Evolutionary conservation across 2,113 vertebrate genomes (phyloP), one percentile per base, ranked within the genome.

Genomic region (Cariama cristata): DNA sequence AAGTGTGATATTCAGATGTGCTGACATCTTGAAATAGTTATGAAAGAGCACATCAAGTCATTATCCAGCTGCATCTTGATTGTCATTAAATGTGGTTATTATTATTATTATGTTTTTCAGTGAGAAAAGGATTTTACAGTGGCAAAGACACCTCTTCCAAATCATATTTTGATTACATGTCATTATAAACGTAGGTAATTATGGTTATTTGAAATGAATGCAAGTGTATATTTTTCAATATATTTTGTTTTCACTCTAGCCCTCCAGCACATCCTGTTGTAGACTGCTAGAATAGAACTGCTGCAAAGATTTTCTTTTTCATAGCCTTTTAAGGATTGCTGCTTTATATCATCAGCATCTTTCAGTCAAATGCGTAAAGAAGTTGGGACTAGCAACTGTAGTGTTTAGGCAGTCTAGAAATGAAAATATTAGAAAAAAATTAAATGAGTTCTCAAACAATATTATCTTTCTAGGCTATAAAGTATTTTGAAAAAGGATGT

Each of bases 131-230:
- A 49, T 94, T 96, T 94, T 90, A 69, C 45, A 69, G 74, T 53
- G 53, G 40, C 8, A 69, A 85, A 94, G 40, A 82, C 49, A 76
- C n/a, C 26, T 85, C 45, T 79, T 30, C 27, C 24, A 90, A 93
- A 93, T 90, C 53, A 47, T 90, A 79, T 92, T 95, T 93, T 96
- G 96, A 97, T 96, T 97, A 68, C 35, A 73, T 66, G 45, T 68
- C 60, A 85, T 97, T 85, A 95, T 49, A 76, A 95, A 76, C 32
- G 49, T 79, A 69, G 28, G 16, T 82, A 93, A 88, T 94, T 93
- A 85, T n/a, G 16, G 56, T 84, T 93, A 77, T 89, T 92, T 89
- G 45, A 83, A 91, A 69, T 58, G 17, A 86, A 75, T 23, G 5
- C 49, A 85, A 90, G 35, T 79, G 60, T 52, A 18, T 91, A 76